Conservation (phyloP, 2,888 invertebrate species). For the Trissolcus brochymenae region DNA sequence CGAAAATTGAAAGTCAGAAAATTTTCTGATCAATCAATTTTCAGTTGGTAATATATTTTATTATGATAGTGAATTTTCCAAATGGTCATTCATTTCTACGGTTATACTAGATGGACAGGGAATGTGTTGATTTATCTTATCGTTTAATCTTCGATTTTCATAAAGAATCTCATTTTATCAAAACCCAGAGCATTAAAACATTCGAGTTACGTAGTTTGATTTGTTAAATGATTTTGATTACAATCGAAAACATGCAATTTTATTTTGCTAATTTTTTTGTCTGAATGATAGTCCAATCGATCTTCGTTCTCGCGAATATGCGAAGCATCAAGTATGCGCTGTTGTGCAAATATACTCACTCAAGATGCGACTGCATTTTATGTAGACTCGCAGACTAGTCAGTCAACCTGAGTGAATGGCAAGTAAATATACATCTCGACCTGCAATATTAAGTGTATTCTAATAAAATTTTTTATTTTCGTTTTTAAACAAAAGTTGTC, state of each 20-base stretch:
- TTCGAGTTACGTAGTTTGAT: slow-evolving; percentile 20
- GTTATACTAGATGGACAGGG: too few species aligned
- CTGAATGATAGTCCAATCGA: slow-evolving; percentile 43
- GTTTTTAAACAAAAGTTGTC: slow-evolving; percentile 22
- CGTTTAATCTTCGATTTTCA: background rate
- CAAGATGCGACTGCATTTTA: slow-evolving; percentile 30
- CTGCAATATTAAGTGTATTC: slow-evolving; percentile 15
- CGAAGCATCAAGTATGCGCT: slow-evolving; percentile 33
- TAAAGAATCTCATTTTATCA: background rate
- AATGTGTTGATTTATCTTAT: too few species aligned
- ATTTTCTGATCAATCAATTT: too few species aligned
- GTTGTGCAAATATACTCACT: slow-evolving; percentile 32
- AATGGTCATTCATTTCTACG: too few species aligned
- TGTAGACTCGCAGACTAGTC: slow-evolving; percentile 26
- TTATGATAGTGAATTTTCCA: too few species aligned
- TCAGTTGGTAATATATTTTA: too few species aligned
- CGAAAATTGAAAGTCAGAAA: too few species aligned
- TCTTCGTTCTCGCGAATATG: slow-evolving; percentile 27
- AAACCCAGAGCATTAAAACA: slow-evolving; percentile 49
- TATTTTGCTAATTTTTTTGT: too few species aligned
- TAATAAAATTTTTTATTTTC: slow-evolving; percentile 31
- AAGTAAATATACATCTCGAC: slow-evolving; percentile 25
- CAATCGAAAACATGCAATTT: too few species aligned
- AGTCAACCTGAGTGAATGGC: slow-evolving; percentile 27
- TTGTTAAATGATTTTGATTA: too few species aligned